Evolutionary conservation across 2,888 invertebrate genomes (phyloP).

Genomic region (Lycia hirtaria): DNA sequence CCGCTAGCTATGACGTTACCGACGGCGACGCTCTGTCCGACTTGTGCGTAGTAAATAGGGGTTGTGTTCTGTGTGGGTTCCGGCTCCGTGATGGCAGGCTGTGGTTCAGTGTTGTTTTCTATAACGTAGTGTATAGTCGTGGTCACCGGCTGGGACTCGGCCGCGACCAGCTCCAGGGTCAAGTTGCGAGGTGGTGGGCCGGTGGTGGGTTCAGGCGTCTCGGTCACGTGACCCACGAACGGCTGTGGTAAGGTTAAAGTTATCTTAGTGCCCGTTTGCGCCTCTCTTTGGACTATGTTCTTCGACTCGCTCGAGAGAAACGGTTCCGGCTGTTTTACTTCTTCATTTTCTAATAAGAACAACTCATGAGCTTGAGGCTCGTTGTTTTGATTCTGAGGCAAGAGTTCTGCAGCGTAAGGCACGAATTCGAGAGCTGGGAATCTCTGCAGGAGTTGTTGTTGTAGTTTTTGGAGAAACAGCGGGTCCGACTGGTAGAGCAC

Average conservation of each 20-base stretch:
- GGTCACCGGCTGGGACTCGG: conserved; percentile 62
- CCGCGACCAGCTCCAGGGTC: conserved; percentile 55
- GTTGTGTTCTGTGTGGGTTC: conserved; percentile 53
- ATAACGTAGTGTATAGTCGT: conserved; percentile 66
- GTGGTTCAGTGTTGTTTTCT: conserved; percentile 60
- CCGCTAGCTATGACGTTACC: conserved; percentile 70
- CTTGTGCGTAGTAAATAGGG: conserved; percentile 80
- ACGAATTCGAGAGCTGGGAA: conserved; percentile 75
- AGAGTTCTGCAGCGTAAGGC: conserved; percentile 68
- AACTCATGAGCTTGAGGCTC: conserved; percentile 52
- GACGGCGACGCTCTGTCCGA: conserved; percentile 71
- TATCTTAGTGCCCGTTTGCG: conserved; percentile 61
- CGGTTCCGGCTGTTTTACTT: conserved; percentile 57
- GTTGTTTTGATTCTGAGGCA: conserved; percentile 46
- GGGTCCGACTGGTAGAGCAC: conserved; percentile 83
- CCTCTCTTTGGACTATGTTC: conserved; percentile 73
- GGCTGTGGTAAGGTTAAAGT: conserved; percentile 66
- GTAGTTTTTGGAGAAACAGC: conserved; percentile 76
- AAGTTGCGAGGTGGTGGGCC: conserved; percentile 56
- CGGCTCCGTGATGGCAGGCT: conserved; percentile 5
- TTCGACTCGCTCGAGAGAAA: conserved; percentile 60
- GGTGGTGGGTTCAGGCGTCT: conserved; percentile 57
- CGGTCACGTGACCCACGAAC: conserved; percentile 58
- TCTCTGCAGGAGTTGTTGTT: conserved; percentile 70
- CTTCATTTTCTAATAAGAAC: conserved; percentile 66